Conservation (phyloP, 2,797 vertebrate species). For the Nasua narica region DNA sequence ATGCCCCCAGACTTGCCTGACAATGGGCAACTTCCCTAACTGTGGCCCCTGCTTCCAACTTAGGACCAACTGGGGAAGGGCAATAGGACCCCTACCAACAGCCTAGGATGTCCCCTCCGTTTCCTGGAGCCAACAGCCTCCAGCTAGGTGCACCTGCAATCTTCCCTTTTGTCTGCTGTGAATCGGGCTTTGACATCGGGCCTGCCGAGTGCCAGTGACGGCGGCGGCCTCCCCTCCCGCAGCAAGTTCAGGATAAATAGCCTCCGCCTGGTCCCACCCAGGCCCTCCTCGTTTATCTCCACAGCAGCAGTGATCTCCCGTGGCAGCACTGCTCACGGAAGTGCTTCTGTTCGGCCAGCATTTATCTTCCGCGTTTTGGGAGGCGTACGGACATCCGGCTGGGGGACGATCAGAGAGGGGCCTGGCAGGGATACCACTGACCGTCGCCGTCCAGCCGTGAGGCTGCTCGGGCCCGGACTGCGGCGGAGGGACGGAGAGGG, state of each 20-base stretch:
- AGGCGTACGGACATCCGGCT: fast-evolving
- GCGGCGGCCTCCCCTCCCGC: background rate
- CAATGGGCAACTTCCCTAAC: background rate
- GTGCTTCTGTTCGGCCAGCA: background rate
- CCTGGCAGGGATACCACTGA: background rate
- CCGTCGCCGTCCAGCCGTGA: fast-evolving
- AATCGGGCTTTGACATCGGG: no score
- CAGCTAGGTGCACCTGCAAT: fast-evolving
- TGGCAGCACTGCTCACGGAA: fast-evolving
- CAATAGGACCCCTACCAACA: background rate
- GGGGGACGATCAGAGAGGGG: background rate
- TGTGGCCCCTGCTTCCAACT: background rate
- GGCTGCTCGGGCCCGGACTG: background rate
- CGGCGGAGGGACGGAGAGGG: background rate
- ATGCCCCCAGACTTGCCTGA: background rate
- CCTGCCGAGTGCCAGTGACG: background rate
- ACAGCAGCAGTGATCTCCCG: background rate
- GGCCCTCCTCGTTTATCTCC: background rate
- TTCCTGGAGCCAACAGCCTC: background rate
- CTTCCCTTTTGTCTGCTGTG: background rate
- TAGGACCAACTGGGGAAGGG: background rate
- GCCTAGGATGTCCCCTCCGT: fast-evolving
- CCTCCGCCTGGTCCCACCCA: background rate
- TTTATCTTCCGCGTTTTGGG: background rate
- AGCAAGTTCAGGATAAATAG: background rate